Evolutionary conservation across 1,140 invertebrate genomes (phyloP), one percentile per base, ranked within the genome.

Genomic region (Eueides isabella): DNA sequence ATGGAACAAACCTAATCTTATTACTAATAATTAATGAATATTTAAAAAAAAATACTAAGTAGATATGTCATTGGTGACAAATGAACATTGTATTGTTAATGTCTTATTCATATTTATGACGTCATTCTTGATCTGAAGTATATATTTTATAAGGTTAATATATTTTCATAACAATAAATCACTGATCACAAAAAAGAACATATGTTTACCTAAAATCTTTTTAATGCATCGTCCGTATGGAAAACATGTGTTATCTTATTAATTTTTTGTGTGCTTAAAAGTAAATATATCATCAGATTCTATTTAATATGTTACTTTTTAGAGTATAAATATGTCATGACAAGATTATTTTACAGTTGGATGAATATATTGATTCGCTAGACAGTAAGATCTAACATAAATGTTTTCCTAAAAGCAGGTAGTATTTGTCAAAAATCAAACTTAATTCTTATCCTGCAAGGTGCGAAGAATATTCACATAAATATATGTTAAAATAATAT

Each of bases 121-220:
- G 16, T 44, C 5, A n/a, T 44, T 44, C 5, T 44, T 44, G 41
- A 44, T 7, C n/a, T 44, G n/a, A 55, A 55, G 44, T 55, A 55
- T 23, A 64, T 64, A 64, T n/a, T 31, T 30, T 33, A 64, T 19
- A 64, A 64, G 16, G 62, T 31, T 33, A 12, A 64, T 33, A 31
- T 67, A 31, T 67, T 67, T 68, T 68, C 44, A 33, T 68, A 68
- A 68, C 26, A 68, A 68, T 68, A 68, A 68, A 68, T 68, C 19
- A 68, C 26, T 29, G 67, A 33, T 35, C 29, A 35, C 67, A 68
- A 68, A 68, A 68, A 68, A 61, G 12, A 55, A 55, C 44, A 31
- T 30, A 61, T 68, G 67, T 68, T 31, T 68, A 35, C 28, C 48
- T 28, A 68, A 68, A 68, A 68, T 61, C 44, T 26, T 55, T 55